These are phyloP conservation scores for Leptinotarsa tumamoca DNA, from an alignment of 2,888 invertebrate genomes.

Conservation along the genomic window DNA sequence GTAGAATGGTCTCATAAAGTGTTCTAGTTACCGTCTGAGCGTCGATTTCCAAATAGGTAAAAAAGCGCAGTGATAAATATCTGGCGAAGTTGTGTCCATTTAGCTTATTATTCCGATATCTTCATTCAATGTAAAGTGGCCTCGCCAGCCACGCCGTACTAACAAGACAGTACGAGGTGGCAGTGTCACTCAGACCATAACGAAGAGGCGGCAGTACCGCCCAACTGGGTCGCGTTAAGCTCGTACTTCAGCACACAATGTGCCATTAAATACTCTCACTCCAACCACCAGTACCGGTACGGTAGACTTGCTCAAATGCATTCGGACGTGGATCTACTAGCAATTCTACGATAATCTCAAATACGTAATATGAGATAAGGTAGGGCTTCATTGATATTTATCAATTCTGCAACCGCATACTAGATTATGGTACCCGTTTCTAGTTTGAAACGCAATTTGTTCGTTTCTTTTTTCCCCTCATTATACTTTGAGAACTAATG, in stretches of 20 bases:
- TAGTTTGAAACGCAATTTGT: slow-evolving; percentile 12
- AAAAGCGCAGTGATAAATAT: slow-evolving; percentile 54
- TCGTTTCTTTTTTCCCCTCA: slow-evolving; percentile 10
- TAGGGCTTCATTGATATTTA: slow-evolving; percentile 18
- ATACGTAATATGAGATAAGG: slow-evolving; percentile 8
- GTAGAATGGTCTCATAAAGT: slow-evolving; percentile 51
- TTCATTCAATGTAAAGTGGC: slow-evolving; percentile 67
- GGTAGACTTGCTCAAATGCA: slow-evolving; percentile 16
- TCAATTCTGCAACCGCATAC: slow-evolving; percentile 16
- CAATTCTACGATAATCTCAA: slow-evolving; percentile 22
- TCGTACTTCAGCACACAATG: slow-evolving; percentile 72
- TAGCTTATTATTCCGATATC: slow-evolving; percentile 66
- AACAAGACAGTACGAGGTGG: slow-evolving; percentile 67
- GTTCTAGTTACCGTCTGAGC: slow-evolving; percentile 51
- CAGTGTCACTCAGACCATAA: slow-evolving; percentile 65
- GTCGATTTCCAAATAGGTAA: slow-evolving; percentile 50
- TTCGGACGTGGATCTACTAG: slow-evolving; percentile 30
- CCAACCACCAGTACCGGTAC: slow-evolving; percentile 34
- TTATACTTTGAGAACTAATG: slow-evolving; percentile 4
- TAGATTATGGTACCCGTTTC: background rate
- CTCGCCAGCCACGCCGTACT: slow-evolving; percentile 60
- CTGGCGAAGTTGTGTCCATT: slow-evolving; percentile 60
- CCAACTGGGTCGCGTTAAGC: slow-evolving; percentile 58
- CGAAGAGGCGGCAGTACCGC: slow-evolving; percentile 60
- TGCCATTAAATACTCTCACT: slow-evolving; percentile 63